Evolutionary conservation across 2,113 vertebrate species (phyloP).

Genomic region (Balaeniceps rex): DNA sequence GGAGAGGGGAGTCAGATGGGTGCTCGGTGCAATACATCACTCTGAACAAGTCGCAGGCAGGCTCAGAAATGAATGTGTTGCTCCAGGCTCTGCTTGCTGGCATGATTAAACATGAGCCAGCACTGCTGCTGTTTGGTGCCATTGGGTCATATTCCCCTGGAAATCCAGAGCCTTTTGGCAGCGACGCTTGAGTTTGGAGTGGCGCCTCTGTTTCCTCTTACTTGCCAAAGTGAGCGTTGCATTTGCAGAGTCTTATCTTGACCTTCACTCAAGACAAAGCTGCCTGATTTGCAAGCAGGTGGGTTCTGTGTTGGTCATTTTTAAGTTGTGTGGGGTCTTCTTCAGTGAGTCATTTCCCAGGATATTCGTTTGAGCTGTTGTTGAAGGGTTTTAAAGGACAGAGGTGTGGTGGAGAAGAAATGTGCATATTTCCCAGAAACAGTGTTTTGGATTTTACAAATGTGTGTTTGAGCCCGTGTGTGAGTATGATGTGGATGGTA

Average conservation of each 20-base stretch:
- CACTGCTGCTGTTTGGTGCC: not conserved
- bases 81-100: not conserved
- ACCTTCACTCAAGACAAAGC: not conserved
- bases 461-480: rapidly evolving
- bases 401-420: not conserved
- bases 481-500: not conserved
- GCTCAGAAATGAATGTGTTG: not conserved
- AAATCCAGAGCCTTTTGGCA: not conserved
- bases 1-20: not conserved
- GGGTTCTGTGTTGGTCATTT: not conserved
- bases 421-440: not conserved
- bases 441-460: not conserved
- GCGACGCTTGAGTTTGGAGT: not conserved
- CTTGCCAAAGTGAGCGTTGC: not conserved
- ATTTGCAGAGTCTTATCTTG: not conserved
- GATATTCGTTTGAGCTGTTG: not conserved
- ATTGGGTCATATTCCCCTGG: not conserved
- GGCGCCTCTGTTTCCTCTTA: not conserved
- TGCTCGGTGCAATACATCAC: not conserved
- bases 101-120: not conserved
- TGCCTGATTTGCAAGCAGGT: not conserved
- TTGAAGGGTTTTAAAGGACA: not conserved
- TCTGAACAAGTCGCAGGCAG: not conserved
- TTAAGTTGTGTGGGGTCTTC: not conserved
- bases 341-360: not conserved